phyloP scores from a whole-genome alignment of 2,888 invertebrate genomes.

The Gerosis bhagava region DNA sequence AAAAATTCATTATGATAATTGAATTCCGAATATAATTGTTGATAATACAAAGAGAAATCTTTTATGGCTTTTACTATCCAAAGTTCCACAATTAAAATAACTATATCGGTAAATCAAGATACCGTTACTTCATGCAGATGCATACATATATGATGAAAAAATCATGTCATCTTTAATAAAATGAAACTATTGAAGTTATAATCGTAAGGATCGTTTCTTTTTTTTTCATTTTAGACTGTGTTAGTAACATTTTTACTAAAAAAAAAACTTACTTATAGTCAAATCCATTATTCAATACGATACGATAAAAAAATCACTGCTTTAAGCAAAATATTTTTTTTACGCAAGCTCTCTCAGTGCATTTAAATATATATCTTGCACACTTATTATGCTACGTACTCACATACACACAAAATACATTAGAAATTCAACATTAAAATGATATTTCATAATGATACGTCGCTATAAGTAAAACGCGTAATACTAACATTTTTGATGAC shows the following conservation, averaged over 20 bases:
- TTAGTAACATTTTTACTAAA: constrained; percentile 46
- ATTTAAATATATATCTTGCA: constrained; percentile 20
- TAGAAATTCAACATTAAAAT: constrained; percentile 4
- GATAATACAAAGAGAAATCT: too few species aligned
- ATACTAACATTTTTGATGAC: constrained; percentile 12
- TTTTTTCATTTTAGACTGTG: constrained; percentile 37
- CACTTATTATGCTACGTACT: constrained; percentile 3
- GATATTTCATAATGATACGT: constrained; percentile 1
- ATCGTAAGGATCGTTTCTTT: constrained; percentile 22
- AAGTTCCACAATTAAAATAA: too few species aligned
- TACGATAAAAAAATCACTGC: constrained; percentile 47
- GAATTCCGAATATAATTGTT: too few species aligned
- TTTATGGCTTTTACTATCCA: too few species aligned
- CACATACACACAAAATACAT: constrained; percentile 1
- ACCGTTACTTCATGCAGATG: too few species aligned
- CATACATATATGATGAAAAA: too few species aligned
- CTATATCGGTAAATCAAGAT: too few species aligned
- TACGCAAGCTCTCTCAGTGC: constrained; percentile 16
- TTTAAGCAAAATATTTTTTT: constrained; percentile 40
- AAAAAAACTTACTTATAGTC: constrained; percentile 29
- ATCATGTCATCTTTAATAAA: background rate
- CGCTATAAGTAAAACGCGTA: constrained; percentile 9
- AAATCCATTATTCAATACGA: constrained; percentile 47
- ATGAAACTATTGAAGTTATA: background rate
- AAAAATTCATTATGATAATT: too few species aligned